Evolutionary conservation across 2,888 invertebrate genomes (phyloP), one percentile per base, ranked within the genome.

Genomic region (Dastarcus helophoroides): DNA sequence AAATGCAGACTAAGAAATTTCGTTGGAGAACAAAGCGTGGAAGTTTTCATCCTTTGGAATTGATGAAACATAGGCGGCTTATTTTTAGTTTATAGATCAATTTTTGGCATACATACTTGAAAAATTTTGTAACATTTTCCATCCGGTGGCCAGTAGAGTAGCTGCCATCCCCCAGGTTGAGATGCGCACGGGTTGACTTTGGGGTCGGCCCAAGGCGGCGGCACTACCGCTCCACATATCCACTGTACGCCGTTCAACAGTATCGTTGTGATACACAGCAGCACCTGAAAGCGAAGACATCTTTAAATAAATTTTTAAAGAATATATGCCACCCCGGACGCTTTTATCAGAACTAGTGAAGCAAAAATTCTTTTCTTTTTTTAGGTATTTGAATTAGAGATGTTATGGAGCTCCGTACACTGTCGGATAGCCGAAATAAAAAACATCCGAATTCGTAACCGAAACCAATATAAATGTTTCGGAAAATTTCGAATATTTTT

Each of bases 61-160:
- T n/a, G n/a, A n/a, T n/a, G n/a, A n/a, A n/a, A n/a, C n/a, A n/a
- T n/a, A n/a, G n/a, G n/a, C n/a, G n/a, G n/a, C n/a, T n/a, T n/a
- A n/a, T n/a, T n/a, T n/a, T n/a, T n/a, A n/a, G n/a, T n/a, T n/a
- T n/a, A n/a, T n/a, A n/a, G n/a, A n/a, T n/a, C n/a, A n/a, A n/a
- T n/a, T n/a, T n/a, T n/a, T n/a, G n/a, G n/a, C n/a, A n/a, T n/a
- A 10, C 6, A 11, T 53, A 73, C 76, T 68, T 82, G 78, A 53
- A 86, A 88, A 59, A 88, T 88, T 54, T 81, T 82, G 57, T 88
- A 86, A 62, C 88, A 88, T 59, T 80, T 76, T 38, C 81, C 79
- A 54, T 88, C 78, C 1, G 73, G 68, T 5, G 84, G 79, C 86
- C 86, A 88, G 58, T 78, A 85, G 32, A 88, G 68, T 53, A 85